Conservation (phyloP, 2,888 invertebrate species). For the Dinocampus coccinellae region DNA sequence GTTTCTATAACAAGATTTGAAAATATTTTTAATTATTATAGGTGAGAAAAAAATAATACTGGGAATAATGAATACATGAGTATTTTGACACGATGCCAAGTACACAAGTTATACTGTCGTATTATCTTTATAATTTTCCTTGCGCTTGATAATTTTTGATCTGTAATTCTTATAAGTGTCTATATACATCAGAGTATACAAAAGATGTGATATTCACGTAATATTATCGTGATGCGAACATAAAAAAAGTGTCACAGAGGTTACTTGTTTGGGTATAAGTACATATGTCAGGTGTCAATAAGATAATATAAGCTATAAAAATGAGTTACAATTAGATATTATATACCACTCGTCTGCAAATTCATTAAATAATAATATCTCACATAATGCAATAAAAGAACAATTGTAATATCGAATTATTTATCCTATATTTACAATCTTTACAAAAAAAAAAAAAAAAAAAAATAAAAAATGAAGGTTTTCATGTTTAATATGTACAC, state of each 20-base stretch:
- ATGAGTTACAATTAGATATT: no score
- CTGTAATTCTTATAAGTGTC: not conserved
- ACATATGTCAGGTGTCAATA: not conserved
- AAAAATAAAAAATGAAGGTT: not conserved
- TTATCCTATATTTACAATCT: not conserved
- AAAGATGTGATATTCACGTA: not conserved
- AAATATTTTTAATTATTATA: not conserved
- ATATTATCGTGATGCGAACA: not conserved
- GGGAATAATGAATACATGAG: no score
- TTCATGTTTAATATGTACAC: not conserved
- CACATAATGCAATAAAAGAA: not conserved
- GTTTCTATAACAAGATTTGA: not conserved
- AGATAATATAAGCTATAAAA: not conserved
- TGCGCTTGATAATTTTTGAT: no score
- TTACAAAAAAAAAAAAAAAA: no score
- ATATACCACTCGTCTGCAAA: no score
- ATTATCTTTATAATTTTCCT: no score
- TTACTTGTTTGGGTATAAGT: not conserved
- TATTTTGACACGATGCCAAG: no score
- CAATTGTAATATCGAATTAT: not conserved
- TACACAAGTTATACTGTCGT: no score
- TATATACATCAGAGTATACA: not conserved
- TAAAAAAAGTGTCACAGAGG: not conserved
- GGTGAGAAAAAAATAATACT: no score
- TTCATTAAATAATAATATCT: no score